Evolutionary conservation across 2,113 vertebrate genomes (phyloP).

Genomic region (Ondatra zibethicus): DNA sequence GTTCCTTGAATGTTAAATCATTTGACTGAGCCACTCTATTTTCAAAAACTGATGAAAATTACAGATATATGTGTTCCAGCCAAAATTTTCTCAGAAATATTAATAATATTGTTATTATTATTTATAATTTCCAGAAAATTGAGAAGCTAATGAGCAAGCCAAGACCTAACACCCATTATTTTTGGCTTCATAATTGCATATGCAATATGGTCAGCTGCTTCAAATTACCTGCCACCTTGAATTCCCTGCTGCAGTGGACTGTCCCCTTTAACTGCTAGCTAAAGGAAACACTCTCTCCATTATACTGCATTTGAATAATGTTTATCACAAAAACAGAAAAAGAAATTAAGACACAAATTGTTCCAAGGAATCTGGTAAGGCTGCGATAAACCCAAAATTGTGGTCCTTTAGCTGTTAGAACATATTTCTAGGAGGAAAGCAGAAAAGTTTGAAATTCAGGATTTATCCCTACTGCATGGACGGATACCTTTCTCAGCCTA

Average conservation of each 20-base stretch:
- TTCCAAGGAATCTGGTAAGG: neutral
- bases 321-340: neutral
- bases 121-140: neutral
- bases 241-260: neutral
- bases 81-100: neutral
- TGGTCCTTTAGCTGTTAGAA: neutral
- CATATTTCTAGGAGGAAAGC: neutral
- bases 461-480: too few relatives aligned
- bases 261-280: neutral
- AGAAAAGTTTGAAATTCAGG: neutral
- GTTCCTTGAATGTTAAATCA: neutral
- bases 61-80: neutral
- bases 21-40: neutral
- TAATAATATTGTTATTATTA: neutral
- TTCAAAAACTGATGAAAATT: neutral
- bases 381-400: neutral
- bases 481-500: too few relatives aligned
- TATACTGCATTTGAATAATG: neutral
- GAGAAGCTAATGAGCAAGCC: neutral
- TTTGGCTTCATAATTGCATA: neutral
- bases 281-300: neutral
- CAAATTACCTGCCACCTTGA: neutral
- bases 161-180: neutral
- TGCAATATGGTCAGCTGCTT: neutral
- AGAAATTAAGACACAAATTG: neutral